These are phyloP conservation scores for Tringa solitaria DNA, from an alignment of 2,113 vertebrate species.

Conservation along the genomic window DNA sequence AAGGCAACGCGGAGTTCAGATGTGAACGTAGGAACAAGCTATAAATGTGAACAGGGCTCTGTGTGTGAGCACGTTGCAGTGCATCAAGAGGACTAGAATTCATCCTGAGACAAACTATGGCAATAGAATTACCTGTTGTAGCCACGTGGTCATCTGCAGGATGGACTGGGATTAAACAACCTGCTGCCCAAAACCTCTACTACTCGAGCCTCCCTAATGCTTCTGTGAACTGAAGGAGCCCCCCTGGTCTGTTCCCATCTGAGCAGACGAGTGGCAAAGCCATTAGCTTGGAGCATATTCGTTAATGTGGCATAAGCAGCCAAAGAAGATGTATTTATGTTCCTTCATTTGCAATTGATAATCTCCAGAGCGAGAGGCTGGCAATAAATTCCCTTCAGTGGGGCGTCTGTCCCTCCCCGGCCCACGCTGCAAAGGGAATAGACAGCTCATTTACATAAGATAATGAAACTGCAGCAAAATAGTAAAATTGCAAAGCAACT, in stretches of 20 bases:
- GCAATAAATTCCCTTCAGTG: constrained; percentile 55
- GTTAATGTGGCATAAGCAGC: constrained; percentile 48
- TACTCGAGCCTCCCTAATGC: background rate
- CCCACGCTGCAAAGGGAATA: background rate
- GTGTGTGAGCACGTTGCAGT: background rate
- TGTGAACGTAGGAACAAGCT: accelerated
- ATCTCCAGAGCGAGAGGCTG: constrained; percentile 46
- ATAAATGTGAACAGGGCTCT: accelerated
- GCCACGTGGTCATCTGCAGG: background rate
- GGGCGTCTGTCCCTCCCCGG: constrained; percentile 23
- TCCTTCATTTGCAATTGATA: constrained; percentile 52
- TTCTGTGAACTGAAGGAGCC: background rate
- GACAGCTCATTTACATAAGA: constrained; percentile 61
- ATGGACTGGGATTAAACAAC: background rate
- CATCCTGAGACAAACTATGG: background rate
- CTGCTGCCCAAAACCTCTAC: background rate
- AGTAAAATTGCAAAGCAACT: constrained; percentile 34
- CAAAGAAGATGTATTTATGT: constrained; percentile 58
- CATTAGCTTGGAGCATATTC: constrained; percentile 2
- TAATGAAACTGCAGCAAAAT: constrained; percentile 60
- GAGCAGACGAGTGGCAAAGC: background rate
- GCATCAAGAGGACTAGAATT: background rate
- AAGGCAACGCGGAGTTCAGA: background rate
- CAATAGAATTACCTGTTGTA: accelerated
- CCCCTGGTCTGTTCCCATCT: accelerated